A percentile compares a stretch with the other conserved stretches of the same genome.
These are phyloP conservation scores for Mormoops blainvillei DNA, from an alignment of 2,113 vertebrate genomes.

Conservation along the genomic window DNA sequence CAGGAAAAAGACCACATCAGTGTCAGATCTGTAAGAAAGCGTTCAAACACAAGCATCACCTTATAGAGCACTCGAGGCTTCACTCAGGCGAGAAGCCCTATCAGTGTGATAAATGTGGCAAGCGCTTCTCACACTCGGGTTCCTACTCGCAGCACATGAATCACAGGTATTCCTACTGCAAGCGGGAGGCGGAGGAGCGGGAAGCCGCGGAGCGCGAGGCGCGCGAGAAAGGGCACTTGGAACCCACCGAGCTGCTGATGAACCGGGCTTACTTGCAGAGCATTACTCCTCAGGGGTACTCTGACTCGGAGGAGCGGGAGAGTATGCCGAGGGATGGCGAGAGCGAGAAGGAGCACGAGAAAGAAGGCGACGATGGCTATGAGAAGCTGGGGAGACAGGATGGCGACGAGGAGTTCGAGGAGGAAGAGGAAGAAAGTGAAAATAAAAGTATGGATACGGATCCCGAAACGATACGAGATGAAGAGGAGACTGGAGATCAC, in stretches of 20 bases:
- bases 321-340: constrained; percentile 91
- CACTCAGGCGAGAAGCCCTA: constrained; percentile 99
- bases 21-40: constrained; percentile 99
- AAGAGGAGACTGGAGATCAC: constrained; percentile 97
- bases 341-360: constrained; percentile 91
- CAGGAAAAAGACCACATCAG: constrained; percentile 99
- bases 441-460: constrained; percentile 99
- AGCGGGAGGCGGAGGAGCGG: constrained; percentile 97
- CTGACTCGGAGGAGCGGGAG: constrained; percentile 94
- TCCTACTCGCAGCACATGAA: constrained; percentile 99
- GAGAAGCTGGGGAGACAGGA: constrained; percentile 91
- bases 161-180: constrained; percentile 99
- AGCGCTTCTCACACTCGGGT: constrained; percentile 98
- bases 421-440: constrained; percentile 96
- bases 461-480: constrained; percentile 96
- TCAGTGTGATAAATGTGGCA: constrained; percentile 99
- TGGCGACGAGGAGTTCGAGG: constrained; percentile 95
- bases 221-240: constrained; percentile 95
- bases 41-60: constrained; percentile 99
- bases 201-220: constrained; percentile 97
- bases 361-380: constrained; percentile 92
- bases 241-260: constrained; percentile 98
- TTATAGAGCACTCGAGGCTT: constrained; percentile 97
- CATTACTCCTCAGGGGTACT: constrained; percentile 94
- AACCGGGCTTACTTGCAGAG: constrained; percentile 97